Evolutionary conservation across 2,113 vertebrate species (phyloP), one percentile per base, ranked within the genome.

Genomic region (Silurus asotus): DNA sequence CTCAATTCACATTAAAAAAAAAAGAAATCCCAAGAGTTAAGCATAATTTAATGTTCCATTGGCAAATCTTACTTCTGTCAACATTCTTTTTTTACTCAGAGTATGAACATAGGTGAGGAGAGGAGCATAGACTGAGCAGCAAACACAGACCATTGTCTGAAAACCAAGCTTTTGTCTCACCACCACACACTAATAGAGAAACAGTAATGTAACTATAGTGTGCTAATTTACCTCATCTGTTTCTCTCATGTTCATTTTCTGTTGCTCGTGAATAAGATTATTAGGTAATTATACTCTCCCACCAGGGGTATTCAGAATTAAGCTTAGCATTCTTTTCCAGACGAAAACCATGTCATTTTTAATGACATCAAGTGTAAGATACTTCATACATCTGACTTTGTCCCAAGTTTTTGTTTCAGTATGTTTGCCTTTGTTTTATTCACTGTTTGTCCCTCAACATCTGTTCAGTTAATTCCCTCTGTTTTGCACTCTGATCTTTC

Each of bases 11-110:
- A 83, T 5, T 64, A 48, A 84, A 25, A 67, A 49, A 84, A 84
- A 59, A 79, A 53, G 37, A 69, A 83, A 58, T 87, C 88, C 81
- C 85, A 76, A 61, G 85, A 84, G 88, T 19, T 61, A 10, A 67
- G 74, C 45, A 75, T 25, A 25, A 85, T 82, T 83, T 82, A 83
- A 56, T 70, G 77, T 84, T 72, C 78, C 45, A 67, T 82, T 78
- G 37, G 69, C 37, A 37, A 65, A 65, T 11, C 10, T 65, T 4
- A 65, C 5, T 25, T 45, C 67, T 70, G 28, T 14, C 6, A 6
- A 70, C 8, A 28, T 2, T 37, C 3, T 17, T 37, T 1, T 69
- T 69, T 69, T 8, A 69, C 65, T 37, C 25, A 69, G 25, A 37
- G 6, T 37, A 25, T 65, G 62, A 65, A 8, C 62, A 65, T 13